phyloP scores from a whole-genome alignment of 2,888 invertebrate species.

The Laothoe populi region DNA sequence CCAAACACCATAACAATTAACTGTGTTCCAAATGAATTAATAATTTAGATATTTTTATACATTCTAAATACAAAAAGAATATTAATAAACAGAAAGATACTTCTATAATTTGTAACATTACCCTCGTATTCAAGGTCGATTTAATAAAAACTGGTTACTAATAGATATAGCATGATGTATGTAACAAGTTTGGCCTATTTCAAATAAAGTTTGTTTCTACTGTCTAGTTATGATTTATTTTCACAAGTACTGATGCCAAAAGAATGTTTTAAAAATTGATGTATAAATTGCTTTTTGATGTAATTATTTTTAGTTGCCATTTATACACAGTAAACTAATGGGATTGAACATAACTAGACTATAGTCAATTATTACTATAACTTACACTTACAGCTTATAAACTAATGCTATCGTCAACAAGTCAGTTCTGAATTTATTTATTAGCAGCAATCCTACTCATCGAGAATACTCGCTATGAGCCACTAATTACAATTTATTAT shows the following conservation, averaged over 20 bases:
- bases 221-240: conserved; percentile 18
- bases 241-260: not conserved
- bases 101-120: conserved; percentile 9
- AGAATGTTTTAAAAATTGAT: not conserved
- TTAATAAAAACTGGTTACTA: conserved; percentile 16
- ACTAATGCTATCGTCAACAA: conserved; percentile 67
- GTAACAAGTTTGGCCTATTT: conserved; percentile 1
- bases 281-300: not conserved
- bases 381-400: conserved; percentile 70
- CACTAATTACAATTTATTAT: conserved; percentile 27
- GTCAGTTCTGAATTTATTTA: conserved; percentile 73
- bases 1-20: conserved; percentile 37
- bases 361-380: conserved; percentile 49
- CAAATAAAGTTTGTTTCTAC: conserved; percentile 4
- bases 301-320: conserved; percentile 22
- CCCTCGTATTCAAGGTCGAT: not conserved
- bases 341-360: conserved; percentile 52
- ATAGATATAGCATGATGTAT: conserved; percentile 7
- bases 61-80: not conserved
- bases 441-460: conserved; percentile 47
- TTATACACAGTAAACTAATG: conserved; percentile 18
- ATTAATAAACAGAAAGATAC: conserved; percentile 5
- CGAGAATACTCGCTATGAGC: conserved; percentile 48
- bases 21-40: not conserved
- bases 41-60: not conserved